Evolutionary conservation across 1,140 invertebrate genomes (phyloP).

Genomic region (Bombus affinis): DNA sequence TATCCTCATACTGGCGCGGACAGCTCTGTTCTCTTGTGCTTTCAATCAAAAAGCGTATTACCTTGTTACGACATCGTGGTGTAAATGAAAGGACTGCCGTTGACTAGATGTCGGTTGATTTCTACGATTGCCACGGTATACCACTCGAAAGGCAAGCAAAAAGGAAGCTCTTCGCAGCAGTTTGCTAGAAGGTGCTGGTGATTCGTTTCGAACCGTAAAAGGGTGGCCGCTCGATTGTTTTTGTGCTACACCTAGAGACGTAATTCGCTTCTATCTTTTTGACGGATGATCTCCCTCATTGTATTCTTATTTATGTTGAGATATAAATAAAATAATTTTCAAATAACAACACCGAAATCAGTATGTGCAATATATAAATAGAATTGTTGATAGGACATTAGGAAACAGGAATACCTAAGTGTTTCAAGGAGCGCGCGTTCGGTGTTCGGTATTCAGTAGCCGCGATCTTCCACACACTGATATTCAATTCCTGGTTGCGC

Average conservation of each 20-base stretch:
- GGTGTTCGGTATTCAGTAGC: not conserved
- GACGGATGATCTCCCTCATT: not conserved
- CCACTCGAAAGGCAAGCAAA: not conserved
- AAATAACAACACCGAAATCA: not conserved
- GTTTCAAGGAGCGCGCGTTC: not conserved
- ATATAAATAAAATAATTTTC: not conserved
- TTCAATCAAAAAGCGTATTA: not conserved
- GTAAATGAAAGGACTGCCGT: not conserved
- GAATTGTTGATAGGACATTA: no score
- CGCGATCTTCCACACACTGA: not conserved
- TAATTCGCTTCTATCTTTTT: constrained; percentile 2
- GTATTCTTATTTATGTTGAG: not conserved
- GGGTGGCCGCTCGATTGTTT: not conserved
- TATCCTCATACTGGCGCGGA: not conserved
- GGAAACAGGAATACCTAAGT: not conserved
- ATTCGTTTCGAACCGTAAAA: constrained; percentile 28
- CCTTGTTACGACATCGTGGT: not conserved
- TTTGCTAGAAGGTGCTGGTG: not conserved
- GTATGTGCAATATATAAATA: no score
- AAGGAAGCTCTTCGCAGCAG: not conserved
- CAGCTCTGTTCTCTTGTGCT: not conserved
- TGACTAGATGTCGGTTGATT: not conserved
- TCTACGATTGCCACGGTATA: not conserved
- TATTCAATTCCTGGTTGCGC: constrained; percentile 55
- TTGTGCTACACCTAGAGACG: not conserved